phyloP scores from a whole-genome alignment of 2,888 invertebrate genomes.

The Ochropleura plecta region DNA sequence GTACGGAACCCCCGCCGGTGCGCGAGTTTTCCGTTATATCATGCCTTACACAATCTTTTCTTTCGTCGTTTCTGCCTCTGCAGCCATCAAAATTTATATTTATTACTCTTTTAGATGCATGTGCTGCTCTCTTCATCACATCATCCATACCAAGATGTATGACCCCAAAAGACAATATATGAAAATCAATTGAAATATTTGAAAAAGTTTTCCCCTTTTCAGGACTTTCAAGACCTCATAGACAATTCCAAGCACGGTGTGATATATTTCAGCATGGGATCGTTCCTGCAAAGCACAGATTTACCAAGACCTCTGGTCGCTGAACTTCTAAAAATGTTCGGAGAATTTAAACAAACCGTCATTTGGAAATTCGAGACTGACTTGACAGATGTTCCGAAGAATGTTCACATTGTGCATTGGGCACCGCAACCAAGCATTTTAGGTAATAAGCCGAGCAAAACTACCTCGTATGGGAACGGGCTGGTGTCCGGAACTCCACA shows the following conservation, averaged over 20 bases:
- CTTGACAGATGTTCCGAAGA: constrained; percentile 74
- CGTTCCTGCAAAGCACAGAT: constrained; percentile 74
- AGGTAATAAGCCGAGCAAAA: constrained; percentile 64
- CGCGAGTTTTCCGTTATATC: no score
- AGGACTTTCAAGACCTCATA: constrained; percentile 82
- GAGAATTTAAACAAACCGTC: constrained; percentile 77
- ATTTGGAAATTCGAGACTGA: constrained; percentile 83
- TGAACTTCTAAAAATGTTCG: constrained; percentile 74
- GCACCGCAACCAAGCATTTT: constrained; percentile 83
- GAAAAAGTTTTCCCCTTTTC: constrained; percentile 22
- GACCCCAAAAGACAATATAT: no score
- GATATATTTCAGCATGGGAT: constrained; percentile 83
- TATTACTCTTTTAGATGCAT: no score
- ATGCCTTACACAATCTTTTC: no score
- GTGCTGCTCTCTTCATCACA: no score
- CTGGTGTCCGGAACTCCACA: background rate
- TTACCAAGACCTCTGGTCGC: constrained; percentile 72
- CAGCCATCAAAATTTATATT: no score
- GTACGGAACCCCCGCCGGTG: no score
- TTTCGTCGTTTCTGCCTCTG: no score
- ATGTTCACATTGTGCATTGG: constrained; percentile 81
- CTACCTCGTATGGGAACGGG: background rate
- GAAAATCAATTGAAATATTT: no score
- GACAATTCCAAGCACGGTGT: constrained; percentile 78
- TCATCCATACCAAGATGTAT: no score